A percentile compares a stretch with the other conserved stretches of the same genome.
These are phyloP conservation scores for Allolobophora icterica DNA, from an alignment of 2,888 invertebrate species.

Conservation along the genomic window DNA sequence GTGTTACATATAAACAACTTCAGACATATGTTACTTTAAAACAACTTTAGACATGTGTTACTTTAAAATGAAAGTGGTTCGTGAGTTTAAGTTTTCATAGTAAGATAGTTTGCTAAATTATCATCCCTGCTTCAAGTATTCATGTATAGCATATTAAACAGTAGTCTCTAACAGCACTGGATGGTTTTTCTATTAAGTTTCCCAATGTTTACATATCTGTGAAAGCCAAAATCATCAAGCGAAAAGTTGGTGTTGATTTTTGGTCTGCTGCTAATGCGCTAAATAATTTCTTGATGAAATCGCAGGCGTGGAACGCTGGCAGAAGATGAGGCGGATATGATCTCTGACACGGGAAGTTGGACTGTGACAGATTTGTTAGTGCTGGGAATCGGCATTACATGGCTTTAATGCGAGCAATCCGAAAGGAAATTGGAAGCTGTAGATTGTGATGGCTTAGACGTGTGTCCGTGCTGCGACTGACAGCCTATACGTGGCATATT, in stretches of 20 bases:
- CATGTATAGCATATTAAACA: too few relatives aligned
- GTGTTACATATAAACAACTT: too few relatives aligned
- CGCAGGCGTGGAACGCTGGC: not conserved
- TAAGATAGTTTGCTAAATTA: too few relatives aligned
- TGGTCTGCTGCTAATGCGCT: not conserved
- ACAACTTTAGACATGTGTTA: not conserved
- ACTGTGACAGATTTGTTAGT: conserved; percentile 12
- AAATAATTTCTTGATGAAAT: not conserved
- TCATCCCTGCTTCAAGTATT: too few relatives aligned
- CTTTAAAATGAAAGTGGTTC: too few relatives aligned
- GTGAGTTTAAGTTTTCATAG: too few relatives aligned
- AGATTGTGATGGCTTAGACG: conserved; percentile 10
- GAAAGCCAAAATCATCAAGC: not conserved
- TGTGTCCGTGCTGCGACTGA: not conserved
- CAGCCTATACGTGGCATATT: not conserved
- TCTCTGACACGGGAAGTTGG: not conserved
- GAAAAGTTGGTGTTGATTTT: conserved; percentile 1
- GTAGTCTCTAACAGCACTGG: not conserved
- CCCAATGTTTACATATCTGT: not conserved
- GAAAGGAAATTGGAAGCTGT: conserved; percentile 17
- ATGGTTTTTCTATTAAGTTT: not conserved
- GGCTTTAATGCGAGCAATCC: not conserved
- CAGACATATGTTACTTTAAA: too few relatives aligned
- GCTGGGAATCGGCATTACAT: not conserved
- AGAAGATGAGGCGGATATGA: conserved; percentile 1